phyloP scores from a whole-genome alignment of 2,797 vertebrate genomes.

The Sebastes wilsoni region DNA sequence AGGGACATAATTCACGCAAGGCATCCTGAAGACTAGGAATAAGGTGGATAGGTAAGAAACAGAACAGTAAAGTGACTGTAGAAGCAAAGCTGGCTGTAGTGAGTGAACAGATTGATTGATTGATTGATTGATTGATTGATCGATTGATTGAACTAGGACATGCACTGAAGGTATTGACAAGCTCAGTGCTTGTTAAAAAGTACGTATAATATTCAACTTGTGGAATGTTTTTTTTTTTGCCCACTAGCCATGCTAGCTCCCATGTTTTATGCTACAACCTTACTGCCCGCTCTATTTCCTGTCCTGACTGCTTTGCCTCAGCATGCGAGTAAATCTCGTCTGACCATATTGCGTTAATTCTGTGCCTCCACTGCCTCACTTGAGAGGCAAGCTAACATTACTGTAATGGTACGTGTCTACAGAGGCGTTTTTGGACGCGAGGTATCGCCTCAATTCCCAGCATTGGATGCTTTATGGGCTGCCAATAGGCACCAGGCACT shows the following conservation, averaged over 20 bases:
- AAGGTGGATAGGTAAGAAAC: neutral
- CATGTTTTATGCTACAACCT: neutral
- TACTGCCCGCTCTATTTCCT: neutral
- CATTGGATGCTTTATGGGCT: no score
- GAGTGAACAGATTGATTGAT: neutral
- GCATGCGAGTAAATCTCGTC: neutral
- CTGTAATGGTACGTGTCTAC: neutral
- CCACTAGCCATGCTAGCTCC: neutral
- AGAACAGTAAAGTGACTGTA: neutral
- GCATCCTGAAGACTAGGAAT: no score
- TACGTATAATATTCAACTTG: neutral
- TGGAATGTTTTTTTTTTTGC: neutral
- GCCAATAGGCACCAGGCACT: no score
- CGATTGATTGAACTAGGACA: neutral
- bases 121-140: neutral
- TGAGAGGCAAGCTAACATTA: neutral
- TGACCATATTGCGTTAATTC: neutral
- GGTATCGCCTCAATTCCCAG: no score
- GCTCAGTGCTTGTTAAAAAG: neutral
- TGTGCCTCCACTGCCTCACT: neutral
- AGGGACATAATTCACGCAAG: no score
- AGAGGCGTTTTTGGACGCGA: no score
- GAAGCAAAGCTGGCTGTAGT: neutral
- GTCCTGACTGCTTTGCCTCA: neutral
- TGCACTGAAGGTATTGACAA: neutral